Conservation (phyloP, 2,113 vertebrate genomes). For the Ciconia maguari region DNA sequence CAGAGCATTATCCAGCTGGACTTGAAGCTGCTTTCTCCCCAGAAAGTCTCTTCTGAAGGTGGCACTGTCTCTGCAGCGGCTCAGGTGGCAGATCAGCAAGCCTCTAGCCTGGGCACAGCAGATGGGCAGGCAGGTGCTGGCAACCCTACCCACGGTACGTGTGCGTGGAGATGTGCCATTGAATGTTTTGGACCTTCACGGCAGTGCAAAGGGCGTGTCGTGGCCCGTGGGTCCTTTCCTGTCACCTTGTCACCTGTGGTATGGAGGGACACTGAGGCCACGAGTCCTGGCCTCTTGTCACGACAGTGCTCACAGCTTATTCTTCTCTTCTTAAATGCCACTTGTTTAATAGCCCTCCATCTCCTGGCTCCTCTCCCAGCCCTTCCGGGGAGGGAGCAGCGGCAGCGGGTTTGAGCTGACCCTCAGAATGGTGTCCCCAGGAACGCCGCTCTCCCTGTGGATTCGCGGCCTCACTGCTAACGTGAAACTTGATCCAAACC, state of each 20-base stretch:
- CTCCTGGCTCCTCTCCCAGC: background rate
- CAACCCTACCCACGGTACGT: accelerated
- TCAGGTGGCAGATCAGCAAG: background rate
- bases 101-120: background rate
- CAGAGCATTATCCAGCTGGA: background rate
- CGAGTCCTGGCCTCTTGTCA: background rate
- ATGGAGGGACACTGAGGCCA: background rate
- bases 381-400: background rate
- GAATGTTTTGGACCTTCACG: background rate
- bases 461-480: background rate
- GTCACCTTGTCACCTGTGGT: background rate
- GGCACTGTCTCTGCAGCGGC: background rate
- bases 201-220: background rate
- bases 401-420: background rate
- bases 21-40: background rate
- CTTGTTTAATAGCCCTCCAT: background rate
- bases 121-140: background rate
- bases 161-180: background rate
- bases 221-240: background rate
- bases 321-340: background rate
- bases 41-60: background rate
- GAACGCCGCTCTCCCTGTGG: background rate
- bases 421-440: background rate
- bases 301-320: background rate
- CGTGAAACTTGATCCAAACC: background rate